These are phyloP conservation scores for Corapipo altera DNA, from an alignment of 2,113 vertebrate genomes.

Conservation along the genomic window DNA sequence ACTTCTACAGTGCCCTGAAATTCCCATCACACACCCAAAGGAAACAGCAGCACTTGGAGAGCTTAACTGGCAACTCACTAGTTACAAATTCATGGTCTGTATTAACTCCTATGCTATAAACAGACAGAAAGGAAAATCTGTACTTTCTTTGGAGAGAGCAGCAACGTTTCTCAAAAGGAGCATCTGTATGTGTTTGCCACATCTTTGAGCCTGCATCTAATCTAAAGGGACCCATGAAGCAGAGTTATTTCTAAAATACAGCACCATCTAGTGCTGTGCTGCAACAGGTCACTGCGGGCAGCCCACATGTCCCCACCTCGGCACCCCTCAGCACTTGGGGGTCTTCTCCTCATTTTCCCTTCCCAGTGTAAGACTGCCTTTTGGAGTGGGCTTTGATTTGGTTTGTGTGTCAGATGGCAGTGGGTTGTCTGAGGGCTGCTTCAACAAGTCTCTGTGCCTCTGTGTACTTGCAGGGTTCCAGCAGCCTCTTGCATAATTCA, in stretches of 20 bases:
- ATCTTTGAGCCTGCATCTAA: background rate
- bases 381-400: background rate
- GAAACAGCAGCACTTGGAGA: background rate
- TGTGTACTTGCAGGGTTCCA: slow-evolving; percentile 22
- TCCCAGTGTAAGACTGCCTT: background rate
- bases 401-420: slow-evolving; percentile 11
- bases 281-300: background rate
- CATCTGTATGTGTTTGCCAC: background rate
- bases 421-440: slow-evolving; percentile 2
- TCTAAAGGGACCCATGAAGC: background rate
- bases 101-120: background rate
- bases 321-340: background rate
- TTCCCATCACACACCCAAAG: background rate
- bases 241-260: slow-evolving; percentile 56
- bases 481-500: slow-evolving; percentile 61
- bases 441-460: slow-evolving; percentile 25
- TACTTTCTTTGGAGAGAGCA: background rate
- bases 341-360: background rate
- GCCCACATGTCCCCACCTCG: background rate
- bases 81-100: background rate
- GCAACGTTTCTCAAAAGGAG: background rate
- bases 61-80: background rate
- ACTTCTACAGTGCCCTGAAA: background rate
- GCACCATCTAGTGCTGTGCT: slow-evolving; percentile 57
- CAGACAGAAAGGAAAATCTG: slow-evolving; percentile 1